Evolutionary conservation across 2,888 invertebrate species (phyloP).

Genomic region (Platynereis dumerilii): DNA sequence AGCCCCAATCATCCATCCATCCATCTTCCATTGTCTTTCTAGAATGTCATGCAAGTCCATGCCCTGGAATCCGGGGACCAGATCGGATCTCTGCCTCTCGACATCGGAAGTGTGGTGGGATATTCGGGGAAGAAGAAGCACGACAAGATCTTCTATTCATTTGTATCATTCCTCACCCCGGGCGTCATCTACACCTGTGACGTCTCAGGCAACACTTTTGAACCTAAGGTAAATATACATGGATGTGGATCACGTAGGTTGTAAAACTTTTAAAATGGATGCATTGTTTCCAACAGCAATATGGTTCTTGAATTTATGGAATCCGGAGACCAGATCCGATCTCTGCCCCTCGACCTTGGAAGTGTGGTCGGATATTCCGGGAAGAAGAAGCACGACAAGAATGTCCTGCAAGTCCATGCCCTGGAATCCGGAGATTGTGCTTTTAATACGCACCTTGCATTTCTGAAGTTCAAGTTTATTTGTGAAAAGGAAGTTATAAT

Average conservation of each 20-base stretch:
- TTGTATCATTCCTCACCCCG: conserved; percentile 92
- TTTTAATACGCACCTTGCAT: no score
- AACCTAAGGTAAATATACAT: conserved; percentile 69
- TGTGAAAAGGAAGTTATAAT: no score
- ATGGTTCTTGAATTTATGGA: conserved; percentile 61
- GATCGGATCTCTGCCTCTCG: conserved; percentile 78
- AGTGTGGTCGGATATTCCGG: conserved; percentile 79
- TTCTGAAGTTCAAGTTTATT: no score
- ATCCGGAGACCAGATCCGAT: conserved; percentile 75
- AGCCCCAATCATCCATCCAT: no score
- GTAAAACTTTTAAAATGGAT: neutral
- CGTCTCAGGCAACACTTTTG: conserved; percentile 68
- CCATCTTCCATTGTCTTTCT: no score
- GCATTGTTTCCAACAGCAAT: neutral
- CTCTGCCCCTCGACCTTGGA: conserved; percentile 85
- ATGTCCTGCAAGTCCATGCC: conserved; percentile 81
- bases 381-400: conserved; percentile 84
- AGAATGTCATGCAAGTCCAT: conserved; percentile 86
- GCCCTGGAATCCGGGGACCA: conserved; percentile 76
- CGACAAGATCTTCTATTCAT: conserved; percentile 87
- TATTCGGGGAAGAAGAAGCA: conserved; percentile 86
- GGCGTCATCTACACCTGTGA: conserved; percentile 86
- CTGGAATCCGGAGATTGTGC: conserved; percentile 76
- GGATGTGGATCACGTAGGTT: no score
- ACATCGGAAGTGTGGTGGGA: conserved; percentile 78